Percentiles rank a stretch among this genome's conserved stretches.
These are phyloP conservation scores for Premnoplex brunnescens DNA, from an alignment of 2,797 vertebrate species.

Conservation along the genomic window DNA sequence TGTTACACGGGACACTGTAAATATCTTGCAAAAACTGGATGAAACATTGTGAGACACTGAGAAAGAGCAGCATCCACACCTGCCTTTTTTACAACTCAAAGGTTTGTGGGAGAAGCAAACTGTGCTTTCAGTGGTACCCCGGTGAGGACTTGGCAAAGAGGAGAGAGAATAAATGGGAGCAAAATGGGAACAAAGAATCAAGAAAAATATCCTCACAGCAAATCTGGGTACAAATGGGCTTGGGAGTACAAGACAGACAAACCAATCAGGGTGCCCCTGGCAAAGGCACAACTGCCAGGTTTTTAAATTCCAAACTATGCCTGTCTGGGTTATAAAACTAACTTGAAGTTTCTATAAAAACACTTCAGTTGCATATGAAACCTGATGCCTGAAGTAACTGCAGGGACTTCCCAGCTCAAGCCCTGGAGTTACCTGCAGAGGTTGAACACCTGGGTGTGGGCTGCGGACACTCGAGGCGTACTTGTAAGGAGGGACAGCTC, in stretches of 20 bases:
- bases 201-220: neutral
- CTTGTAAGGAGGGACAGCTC: conserved; percentile 93
- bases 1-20: neutral
- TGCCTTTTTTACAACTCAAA: neutral
- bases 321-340: neutral
- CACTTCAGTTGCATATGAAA: neutral
- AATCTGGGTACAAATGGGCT: neutral
- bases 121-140: neutral
- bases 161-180: neutral
- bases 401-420: neutral
- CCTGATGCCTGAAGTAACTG: neutral
- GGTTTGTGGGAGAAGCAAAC: neutral
- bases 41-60: fast-evolving
- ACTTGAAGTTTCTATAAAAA: neutral
- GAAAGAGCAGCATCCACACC: neutral
- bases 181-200: neutral
- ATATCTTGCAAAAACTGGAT: neutral
- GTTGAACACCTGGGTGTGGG: conserved; percentile 89
- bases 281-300: neutral
- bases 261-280: neutral
- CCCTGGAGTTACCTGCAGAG: conserved; percentile 85
- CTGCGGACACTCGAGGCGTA: conserved; percentile 90
- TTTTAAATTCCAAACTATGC: neutral
- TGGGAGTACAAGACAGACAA: neutral
- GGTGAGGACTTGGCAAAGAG: neutral